Evolutionary conservation across 2,888 invertebrate genomes (phyloP), one percentile per base, ranked within the genome.

Genomic region (Leptinotarsa tumamoca): DNA sequence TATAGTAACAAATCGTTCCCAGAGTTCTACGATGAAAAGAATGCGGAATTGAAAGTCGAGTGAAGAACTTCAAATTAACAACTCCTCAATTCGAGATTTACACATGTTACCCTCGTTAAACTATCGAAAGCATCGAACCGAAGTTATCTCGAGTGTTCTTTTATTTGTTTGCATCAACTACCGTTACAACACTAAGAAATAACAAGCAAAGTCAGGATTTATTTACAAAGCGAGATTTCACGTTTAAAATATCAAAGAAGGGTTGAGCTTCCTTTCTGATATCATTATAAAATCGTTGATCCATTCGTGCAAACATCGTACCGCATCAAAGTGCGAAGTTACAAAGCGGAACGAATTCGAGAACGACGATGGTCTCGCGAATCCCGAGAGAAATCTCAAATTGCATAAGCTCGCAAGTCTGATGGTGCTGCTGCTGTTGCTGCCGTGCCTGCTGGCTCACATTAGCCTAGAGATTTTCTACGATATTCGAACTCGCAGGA

Each of bases 351-450:
- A 82, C 83, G 82, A 83, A 83, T 83, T 81, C 81, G 80, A 81
- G 79, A 79, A 72, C 67, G 58, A 78, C 79, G 79, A 79, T 77
- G 80, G 75, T 73, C 76, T 73, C 77, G 71, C 67, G 71, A 75
- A 76, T 85, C 86, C 86, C 86, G 68, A 71, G 86, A 87, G 87
- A 87, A 86, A 86, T 86, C 85, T 83, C 84, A 82, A 83, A 83
- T 83, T 86, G 85, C 85, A 86, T 85, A 86, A 84, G 84, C 85
- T 84, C 80, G 72, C 76, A 81, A 69, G 74, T 72, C 72, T 72
- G 71, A 70, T 71, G 68, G 52, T 71, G 66, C 68, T 76, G 54
- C 71, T 68, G 63, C 23, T 50, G 52, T 68, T 49, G 5, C 50
- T 71, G 43, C 56, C 21, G 21, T 33, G 52, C 33, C 56, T 50